These are phyloP conservation scores for Hirtodrosophila duncani DNA, from an alignment of 2,888 invertebrate species.

Conservation along the genomic window DNA sequence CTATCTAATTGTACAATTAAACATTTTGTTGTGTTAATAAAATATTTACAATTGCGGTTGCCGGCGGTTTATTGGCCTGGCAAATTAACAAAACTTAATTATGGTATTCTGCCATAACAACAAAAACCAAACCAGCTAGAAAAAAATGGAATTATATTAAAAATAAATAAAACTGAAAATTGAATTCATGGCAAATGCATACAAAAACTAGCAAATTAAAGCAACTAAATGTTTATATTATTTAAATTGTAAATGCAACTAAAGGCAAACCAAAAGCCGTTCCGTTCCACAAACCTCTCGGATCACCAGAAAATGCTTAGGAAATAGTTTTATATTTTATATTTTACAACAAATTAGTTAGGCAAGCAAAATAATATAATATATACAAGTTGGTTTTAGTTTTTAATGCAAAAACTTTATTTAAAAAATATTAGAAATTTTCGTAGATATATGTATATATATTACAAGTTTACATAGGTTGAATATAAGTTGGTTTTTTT, in stretches of 20 bases:
- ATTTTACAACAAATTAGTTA: too few relatives aligned
- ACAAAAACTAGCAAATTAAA: conserved; percentile 7
- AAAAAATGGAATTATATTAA: conserved; percentile 6
- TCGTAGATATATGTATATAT: conserved; percentile 34
- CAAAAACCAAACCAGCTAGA: conserved; percentile 13
- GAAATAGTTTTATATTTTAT: conserved; percentile 15
- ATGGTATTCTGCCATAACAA: conserved; percentile 21
- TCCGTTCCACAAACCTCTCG: conserved; percentile 23
- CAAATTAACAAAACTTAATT: conserved; percentile 67
- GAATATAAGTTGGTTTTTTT: conserved; percentile 25
- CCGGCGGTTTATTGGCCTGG: conserved; percentile 45
- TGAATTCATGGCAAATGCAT: conserved; percentile 3
- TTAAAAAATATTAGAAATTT: conserved; percentile 47
- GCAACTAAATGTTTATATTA: background rate
- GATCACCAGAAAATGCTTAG: conserved; percentile 24
- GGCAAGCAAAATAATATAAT: conserved; percentile 33
- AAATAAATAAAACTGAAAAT: conserved; percentile 12
- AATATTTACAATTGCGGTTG: conserved; percentile 61
- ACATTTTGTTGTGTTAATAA: conserved; percentile 64
- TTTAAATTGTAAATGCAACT: conserved; percentile 6
- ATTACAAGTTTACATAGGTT: conserved; percentile 48
- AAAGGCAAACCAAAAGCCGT: conserved; percentile 26
- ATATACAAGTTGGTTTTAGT: conserved; percentile 45
- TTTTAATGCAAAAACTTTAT: conserved; percentile 58
- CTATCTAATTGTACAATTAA: conserved; percentile 55